These are phyloP conservation scores for Tamandua tetradactyla DNA, from an alignment of 2,797 vertebrate species.

Conservation along the genomic window DNA sequence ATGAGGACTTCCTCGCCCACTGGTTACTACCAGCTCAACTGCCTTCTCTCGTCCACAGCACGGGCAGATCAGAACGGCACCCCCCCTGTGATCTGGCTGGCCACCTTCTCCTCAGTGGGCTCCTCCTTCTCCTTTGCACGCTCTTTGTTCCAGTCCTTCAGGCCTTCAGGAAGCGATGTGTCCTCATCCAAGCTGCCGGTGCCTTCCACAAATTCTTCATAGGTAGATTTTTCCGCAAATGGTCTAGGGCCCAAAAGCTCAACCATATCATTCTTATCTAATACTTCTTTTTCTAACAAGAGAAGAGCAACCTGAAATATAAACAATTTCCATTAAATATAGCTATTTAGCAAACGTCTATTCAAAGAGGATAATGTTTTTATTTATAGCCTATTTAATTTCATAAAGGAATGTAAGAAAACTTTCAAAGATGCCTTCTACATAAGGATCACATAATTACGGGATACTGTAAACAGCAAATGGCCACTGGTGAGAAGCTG, in stretches of 20 bases:
- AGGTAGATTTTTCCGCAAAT: constrained; percentile 95
- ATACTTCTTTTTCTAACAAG: constrained; percentile 95
- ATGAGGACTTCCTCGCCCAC: constrained; percentile 17
- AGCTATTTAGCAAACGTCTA: not conserved
- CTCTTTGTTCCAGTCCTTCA: constrained; percentile 98
- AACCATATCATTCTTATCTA: constrained; percentile 96
- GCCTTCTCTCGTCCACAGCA: constrained; percentile 17
- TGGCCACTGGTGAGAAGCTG: not conserved
- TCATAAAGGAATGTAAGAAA: not conserved
- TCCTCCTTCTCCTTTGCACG: constrained; percentile 89
- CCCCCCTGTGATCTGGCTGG: constrained; percentile 88
- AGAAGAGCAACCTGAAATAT: constrained; percentile 92
- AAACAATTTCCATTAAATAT: not conserved
- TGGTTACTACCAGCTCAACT: constrained; percentile 49
- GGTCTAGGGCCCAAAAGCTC: constrained; percentile 94
- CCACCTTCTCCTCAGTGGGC: constrained; percentile 88
- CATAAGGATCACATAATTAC: not conserved
- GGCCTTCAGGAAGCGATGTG: constrained; percentile 94
- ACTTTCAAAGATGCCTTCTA: not conserved
- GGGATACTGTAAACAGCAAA: not conserved
- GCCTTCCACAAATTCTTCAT: constrained; percentile 97
- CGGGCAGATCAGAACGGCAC: constrained; percentile 88
- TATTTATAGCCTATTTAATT: not conserved
- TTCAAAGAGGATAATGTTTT: not conserved
- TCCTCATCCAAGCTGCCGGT: constrained; percentile 96